Evolutionary conservation across 2,888 invertebrate genomes (phyloP), one percentile per base, ranked within the genome.

Genomic region (Plagodis pulveraria): DNA sequence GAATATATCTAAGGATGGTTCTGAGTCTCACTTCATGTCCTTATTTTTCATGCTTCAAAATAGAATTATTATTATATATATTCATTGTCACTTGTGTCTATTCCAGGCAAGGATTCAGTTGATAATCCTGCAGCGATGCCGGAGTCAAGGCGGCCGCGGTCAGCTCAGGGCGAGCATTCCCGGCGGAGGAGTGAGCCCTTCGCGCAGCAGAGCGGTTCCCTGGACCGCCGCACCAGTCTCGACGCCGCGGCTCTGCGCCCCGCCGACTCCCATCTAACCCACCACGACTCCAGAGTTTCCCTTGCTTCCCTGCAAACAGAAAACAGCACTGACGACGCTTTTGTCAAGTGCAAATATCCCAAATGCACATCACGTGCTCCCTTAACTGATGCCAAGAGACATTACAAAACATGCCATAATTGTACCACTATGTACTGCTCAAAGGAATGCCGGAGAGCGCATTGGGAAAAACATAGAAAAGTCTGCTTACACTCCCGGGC

Each of bases 371-470:
- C 96, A 58, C 94, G 95, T 58, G 94, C 96, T 49, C 94, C 94
- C 4, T 85, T 96, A 57, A 93, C 94, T 60, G 96, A 97, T 72
- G 98, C 98, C 62, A 95, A 96, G 70, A 94, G 95, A 72, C 94
- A 94, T 74, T 99, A 96, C 93, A 98, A 98, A 86, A 97, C 96
- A 73, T 98, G 98, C 87, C 98, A 98, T 92, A 98, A 99, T 86
- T 99, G 99, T 92, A 96, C 97, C 71, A 97, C 98, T 78, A 95
- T 97, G 78, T 99, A 99, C 89, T 99, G 99, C 90, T 97, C 98
- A 63, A 94, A 97, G 62, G 96, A 97, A 76, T 99, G 99, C 84
- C 95, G 99, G 33, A 93, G 97, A 63, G 95, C 96, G 10, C 98
- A 99, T 83, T 99, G 98, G 98, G 97, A 97, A 80, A 96, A 96